Evolutionary conservation across 1,140 invertebrate species (phyloP).

Genomic region (Nebria ingens): DNA sequence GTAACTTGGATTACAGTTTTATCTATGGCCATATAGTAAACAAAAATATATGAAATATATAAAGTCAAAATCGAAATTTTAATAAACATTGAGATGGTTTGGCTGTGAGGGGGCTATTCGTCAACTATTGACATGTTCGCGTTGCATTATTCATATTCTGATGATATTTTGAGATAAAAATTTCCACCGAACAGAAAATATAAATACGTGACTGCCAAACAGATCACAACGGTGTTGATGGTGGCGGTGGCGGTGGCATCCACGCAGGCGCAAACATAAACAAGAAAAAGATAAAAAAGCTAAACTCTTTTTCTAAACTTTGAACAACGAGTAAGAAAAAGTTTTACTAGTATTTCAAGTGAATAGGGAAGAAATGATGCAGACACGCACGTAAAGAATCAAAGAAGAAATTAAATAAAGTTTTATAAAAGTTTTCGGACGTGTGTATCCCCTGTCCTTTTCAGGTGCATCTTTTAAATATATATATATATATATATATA

Average conservation of each 20-base stretch:
- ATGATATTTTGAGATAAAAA: conserved; percentile 7
- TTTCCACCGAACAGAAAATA: conserved; percentile 6
- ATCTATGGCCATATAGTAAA: no score
- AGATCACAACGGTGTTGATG: neutral
- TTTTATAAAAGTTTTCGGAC: neutral
- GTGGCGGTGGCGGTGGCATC: no score
- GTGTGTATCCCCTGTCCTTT: no score
- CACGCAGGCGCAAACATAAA: neutral
- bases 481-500: no score
- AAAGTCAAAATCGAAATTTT: no score
- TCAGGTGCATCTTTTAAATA: no score
- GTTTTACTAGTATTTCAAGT: neutral
- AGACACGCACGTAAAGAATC: neutral
- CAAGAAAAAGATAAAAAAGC: neutral
- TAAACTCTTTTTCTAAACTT: neutral
- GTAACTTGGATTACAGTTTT: no score
- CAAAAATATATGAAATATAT: no score
- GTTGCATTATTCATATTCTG: conserved; percentile 2
- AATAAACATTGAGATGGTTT: no score
- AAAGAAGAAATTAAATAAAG: conserved; percentile 8
- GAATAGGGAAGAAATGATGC: conserved; percentile 7
- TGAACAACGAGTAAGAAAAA: neutral
- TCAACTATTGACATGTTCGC: neutral
- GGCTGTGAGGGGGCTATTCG: neutral
- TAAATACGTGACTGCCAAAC: conserved; percentile 1